Percentiles rank a stretch among this genome's conserved stretches.
Evolutionary conservation across 2,797 vertebrate genomes (phyloP).

Genomic region (Eulemur mongoz): DNA sequence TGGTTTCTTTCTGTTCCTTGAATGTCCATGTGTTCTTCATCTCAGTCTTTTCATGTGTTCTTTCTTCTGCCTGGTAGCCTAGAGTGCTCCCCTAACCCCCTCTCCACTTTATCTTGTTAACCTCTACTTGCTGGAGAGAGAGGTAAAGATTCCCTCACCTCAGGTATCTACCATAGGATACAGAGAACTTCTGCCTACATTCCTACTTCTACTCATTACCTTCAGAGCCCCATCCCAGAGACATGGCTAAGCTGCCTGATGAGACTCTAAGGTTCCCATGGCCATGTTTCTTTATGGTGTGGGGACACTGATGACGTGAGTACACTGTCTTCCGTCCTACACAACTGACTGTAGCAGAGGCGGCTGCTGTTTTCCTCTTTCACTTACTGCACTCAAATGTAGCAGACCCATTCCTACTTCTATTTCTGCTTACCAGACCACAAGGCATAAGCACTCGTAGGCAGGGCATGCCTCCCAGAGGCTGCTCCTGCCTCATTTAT

Average conservation of each 20-base stretch:
- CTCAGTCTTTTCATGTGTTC: not conserved
- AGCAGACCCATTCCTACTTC: not conserved
- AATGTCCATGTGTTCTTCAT: not conserved
- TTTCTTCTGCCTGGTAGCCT: not conserved
- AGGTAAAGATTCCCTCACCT: not conserved
- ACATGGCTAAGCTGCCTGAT: not conserved
- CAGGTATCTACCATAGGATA: not conserved
- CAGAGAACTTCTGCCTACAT: not conserved
- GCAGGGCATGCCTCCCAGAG: not conserved
- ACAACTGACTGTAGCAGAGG: not conserved
- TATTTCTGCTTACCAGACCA: not conserved
- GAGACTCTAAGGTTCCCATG: not conserved
- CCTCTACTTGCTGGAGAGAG: not conserved
- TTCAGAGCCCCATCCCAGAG: not conserved
- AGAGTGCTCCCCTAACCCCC: accelerated
- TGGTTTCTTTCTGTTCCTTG: not conserved
- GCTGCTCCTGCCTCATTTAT: not conserved
- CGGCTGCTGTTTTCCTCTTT: not conserved
- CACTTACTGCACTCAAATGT: not conserved
- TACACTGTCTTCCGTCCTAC: not conserved
- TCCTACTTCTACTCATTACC: not conserved
- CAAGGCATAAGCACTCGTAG: not conserved
- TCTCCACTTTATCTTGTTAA: not conserved
- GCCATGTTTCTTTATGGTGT: not conserved
- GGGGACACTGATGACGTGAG: not conserved